A percentile compares a stretch with the other conserved stretches of the same genome.
phyloP scores from a whole-genome alignment of 2,888 invertebrate species.

The Campaea margaritaria region DNA sequence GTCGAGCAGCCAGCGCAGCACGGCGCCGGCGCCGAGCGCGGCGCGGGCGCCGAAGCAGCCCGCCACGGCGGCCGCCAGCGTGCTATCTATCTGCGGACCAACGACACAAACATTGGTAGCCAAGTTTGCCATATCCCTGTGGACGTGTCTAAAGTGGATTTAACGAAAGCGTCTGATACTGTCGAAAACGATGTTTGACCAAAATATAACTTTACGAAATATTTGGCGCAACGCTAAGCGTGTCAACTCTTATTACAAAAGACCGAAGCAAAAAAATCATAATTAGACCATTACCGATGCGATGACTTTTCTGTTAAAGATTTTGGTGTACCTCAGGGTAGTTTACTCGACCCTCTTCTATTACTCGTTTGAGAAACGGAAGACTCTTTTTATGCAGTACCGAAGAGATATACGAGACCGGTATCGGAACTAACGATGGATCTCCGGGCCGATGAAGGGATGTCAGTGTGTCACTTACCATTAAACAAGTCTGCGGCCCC shows the following conservation, averaged over 20 bases:
- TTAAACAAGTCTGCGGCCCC: constrained; percentile 87
- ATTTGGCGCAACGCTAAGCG: too few relatives aligned
- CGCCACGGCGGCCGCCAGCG: constrained; percentile 89
- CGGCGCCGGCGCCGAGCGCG: constrained; percentile 89
- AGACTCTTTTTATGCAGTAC: too few relatives aligned
- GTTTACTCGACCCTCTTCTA: not conserved
- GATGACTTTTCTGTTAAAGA: not conserved
- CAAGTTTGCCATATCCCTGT: too few relatives aligned
- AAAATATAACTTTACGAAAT: too few relatives aligned
- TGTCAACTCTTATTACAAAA: too few relatives aligned
- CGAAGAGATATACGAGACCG: too few relatives aligned
- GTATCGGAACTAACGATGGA: too few relatives aligned
- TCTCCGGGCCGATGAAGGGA: not conserved
- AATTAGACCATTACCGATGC: too few relatives aligned
- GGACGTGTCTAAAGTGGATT: too few relatives aligned
- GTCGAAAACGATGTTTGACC: not conserved
- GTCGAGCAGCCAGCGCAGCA: constrained; percentile 92
- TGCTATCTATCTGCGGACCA: constrained; percentile 86
- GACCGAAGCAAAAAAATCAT: too few relatives aligned
- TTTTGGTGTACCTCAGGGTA: constrained; percentile 3
- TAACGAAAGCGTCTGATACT: constrained; percentile 4
- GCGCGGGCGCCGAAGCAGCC: constrained; percentile 93
- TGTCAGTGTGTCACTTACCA: constrained; percentile 60
- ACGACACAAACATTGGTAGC: too few relatives aligned
- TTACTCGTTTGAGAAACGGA: too few relatives aligned